Base-by-base conservation (phyloP, 2,113 vertebrate genomes). In the Festucalex cinctus region DNA sequence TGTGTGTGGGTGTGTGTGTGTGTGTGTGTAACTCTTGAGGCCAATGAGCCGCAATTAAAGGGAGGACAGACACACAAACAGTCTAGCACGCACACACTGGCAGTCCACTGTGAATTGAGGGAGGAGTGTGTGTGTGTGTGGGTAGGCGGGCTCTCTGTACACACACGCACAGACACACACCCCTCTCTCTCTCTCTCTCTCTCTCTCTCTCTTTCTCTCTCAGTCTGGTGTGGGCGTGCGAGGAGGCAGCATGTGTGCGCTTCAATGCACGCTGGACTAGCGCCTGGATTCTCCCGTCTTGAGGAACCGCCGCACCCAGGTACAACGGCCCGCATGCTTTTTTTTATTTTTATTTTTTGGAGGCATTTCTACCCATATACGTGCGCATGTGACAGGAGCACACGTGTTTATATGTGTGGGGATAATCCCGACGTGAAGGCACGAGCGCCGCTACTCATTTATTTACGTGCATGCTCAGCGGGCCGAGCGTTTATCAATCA, bases 1-100 rank as follows among this genome's bases (percentile, higher is more conserved):
- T n/a, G n/a, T 24, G 49, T 22, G 8, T 24, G n/a, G 22, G n/a
- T 58, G 53, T 62, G 56, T 83, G 65, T 82, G 48, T 68, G 54
- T 78, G 20, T 74, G 19, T 66, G 46, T 78, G 66, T 49, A 7
- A 65, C 83, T 78, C 66, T 79, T 75, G 65, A 73, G 74, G 69
- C 72, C 69, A 70, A 66, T 68, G 73, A 78, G 74, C 72, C 82
- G 80, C 83, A 88, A 88, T 88, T 89, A 85, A 85, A 88, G 85
- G 75, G 57, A 73, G 71, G 84, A 83, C 77, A 70, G 81, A 82
- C 71, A 75, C 85, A 78, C 81, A 32, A 83, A 78, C 77, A 81
- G n/a, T n/a, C n/a, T n/a, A n/a, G n/a, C 80, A 86, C 81, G 76
- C 77, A 82, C 84, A 83, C 70, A 68, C 87, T 84, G 86, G 73